These are phyloP conservation scores for Semotilus atromaculatus DNA, from an alignment of 2,797 vertebrate species.

Conservation along the genomic window DNA sequence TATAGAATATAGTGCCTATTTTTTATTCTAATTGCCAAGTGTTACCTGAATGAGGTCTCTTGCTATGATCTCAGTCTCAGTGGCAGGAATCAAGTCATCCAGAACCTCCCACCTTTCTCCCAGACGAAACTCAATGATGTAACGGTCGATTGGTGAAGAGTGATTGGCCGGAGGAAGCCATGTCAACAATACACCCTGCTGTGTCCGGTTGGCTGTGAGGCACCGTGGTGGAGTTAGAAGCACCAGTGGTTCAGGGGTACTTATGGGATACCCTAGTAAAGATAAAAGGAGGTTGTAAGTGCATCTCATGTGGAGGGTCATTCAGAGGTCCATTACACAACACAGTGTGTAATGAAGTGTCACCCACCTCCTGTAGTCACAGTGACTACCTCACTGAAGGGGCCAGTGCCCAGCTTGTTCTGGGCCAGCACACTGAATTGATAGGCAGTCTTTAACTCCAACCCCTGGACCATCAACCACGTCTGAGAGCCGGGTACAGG, in stretches of 20 bases:
- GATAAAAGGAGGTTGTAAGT: background rate
- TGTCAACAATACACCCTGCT: constrained; percentile 97
- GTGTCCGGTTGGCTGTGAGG: constrained; percentile 99
- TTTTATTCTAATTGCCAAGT: background rate
- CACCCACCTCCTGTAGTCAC: constrained; percentile 95
- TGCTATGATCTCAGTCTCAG: constrained; percentile 92
- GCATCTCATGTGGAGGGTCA: background rate
- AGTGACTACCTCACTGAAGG: constrained; percentile 99
- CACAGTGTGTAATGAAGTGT: constrained; percentile 7
- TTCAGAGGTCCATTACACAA: background rate
- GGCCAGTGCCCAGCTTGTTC: constrained; percentile 98
- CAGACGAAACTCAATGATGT: constrained; percentile 96
- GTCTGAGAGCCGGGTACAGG: constrained; percentile 89
- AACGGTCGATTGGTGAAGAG: constrained; percentile 93
- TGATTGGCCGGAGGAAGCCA: constrained; percentile 99
- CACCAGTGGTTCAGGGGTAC: constrained; percentile 99
- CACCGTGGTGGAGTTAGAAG: constrained; percentile 99
- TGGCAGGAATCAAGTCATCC: constrained; percentile 89
- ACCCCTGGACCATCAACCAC: constrained; percentile 91
- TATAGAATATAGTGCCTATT: too few species aligned
- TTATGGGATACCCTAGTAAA: constrained; percentile 90
- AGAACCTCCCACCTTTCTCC: constrained; percentile 96
- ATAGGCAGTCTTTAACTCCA: constrained; percentile 97
- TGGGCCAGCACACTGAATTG: constrained; percentile 99
- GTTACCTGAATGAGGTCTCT: constrained; percentile 95